Evolutionary conservation across 2,888 invertebrate genomes (phyloP), one percentile per base, ranked within the genome.

Genomic region (Drosophila setosimentum): DNA sequence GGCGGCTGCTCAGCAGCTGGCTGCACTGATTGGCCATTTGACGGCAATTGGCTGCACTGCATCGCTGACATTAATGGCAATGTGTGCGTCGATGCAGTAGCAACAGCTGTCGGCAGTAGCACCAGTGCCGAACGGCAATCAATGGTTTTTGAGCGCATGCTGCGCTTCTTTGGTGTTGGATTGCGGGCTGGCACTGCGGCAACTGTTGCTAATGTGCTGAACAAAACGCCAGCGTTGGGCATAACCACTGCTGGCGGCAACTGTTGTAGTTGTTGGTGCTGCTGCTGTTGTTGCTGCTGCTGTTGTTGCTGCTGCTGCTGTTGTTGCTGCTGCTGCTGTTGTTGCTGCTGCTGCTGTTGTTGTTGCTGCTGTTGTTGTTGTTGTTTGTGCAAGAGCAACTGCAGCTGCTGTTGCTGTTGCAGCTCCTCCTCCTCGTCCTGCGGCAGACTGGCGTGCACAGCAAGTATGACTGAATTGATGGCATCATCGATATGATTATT

Each of bases 401-500:
- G 33, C 27, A 37, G 55, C 35, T 60, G 42, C 37, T 58, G 59
- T 8, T 62, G 51, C 30, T 61, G 45, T 8, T 60, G 37, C n/a
- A 59, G 42, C 7, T 57, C 51, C 48, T 57, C 61, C 5, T 82
- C 82, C 21, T 91, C 88, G 21, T 78, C 81, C 21, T 88, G 82
- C 6, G 88, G 81, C 49, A 90, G 60, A 54, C 88, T 88, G 13
- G 76, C 91, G 50, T 90, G 90, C 3, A 91, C 92, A 5, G 92
- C 92, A 76, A 91, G 72, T n/a, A 92, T 90, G 0, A 92, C 92
- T 0, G 92, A 92, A 45, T 92, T 92, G 32, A 92, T 92, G 58
- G 92, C 92, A 78, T 92, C 92, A 51, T 92, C 91, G 51, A 92
- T 92, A 50, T 92, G 92, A 57, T 91, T 91, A 49, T 91, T 92